Percentiles rank a stretch among this genome's conserved stretches.
Conservation (phyloP, 2,113 vertebrate species). For the Hippocampus zosterae region DNA sequence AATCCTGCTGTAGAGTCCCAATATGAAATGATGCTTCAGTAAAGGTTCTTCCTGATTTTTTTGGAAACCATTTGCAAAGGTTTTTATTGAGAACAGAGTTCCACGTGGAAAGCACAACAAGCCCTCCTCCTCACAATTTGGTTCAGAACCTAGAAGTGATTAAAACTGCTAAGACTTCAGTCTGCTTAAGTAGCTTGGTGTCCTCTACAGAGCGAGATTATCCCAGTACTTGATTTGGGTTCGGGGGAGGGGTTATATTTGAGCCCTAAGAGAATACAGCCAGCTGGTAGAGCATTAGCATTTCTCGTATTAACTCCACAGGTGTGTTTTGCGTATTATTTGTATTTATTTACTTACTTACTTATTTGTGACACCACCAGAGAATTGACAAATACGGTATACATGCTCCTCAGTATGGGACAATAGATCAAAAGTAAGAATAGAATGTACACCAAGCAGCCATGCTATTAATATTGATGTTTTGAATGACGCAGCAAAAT, state of each 20-base stretch:
- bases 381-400: not conserved
- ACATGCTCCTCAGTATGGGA: not conserved
- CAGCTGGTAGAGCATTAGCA: constrained; percentile 49
- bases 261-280: constrained; percentile 49
- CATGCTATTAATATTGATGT: not conserved
- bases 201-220: constrained; percentile 50
- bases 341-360: not conserved
- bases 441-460: too few relatives aligned
- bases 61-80: constrained; percentile 24
- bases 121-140: constrained; percentile 15
- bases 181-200: constrained; percentile 56
- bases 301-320: constrained; percentile 9
- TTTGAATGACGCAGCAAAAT: too few relatives aligned
- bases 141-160: constrained; percentile 51
- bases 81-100: constrained; percentile 28
- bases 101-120: constrained; percentile 15
- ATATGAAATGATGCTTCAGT: too few relatives aligned
- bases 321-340: not conserved
- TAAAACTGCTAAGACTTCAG: constrained; percentile 54
- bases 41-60: not conserved
- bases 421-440: not conserved
- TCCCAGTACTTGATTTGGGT: constrained; percentile 34
- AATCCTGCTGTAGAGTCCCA: too few relatives aligned
- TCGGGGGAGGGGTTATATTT: constrained; percentile 13
- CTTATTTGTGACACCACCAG: not conserved